Evolutionary conservation across 2,113 vertebrate species (phyloP), one percentile per base, ranked within the genome.

Genomic region (Bos javanicus): DNA sequence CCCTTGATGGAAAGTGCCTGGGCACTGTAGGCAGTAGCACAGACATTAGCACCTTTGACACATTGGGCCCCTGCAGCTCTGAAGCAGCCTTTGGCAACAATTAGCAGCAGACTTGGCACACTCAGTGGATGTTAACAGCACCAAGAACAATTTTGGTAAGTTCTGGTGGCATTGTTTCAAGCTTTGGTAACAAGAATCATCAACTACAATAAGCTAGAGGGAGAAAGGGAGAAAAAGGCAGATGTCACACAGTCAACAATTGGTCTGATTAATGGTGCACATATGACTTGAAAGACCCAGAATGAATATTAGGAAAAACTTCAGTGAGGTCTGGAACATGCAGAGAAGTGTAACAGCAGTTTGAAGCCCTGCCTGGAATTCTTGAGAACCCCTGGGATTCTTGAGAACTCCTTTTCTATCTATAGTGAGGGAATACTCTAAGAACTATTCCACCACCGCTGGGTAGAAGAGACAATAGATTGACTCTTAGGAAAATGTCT

Each of bases 1-100:
- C 57, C 62, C 71, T 83, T 91, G 82, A 84, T 94, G 78, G 39
- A 91, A 74, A 93, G 96, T 97, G 43, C 62, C 9, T 87, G 91
- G 78, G 71, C 52, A 91, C 13, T 2, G 25, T 3, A 90, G 84
- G 59, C 50, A 94, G 93, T 7, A 87, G 82, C 81, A 74, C 2
- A 89, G 62, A 46, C 71, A 83, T 43, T 28, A n/a, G 91, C 39
- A 33, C 60, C 71, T 95, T 67, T 76, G 90, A 89, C 36, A 93
- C 19, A 52, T 0, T 71, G 94, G 91, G 39, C 16, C 93, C 90
- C 92, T 96, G 43, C 43, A 64, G 43, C 26, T 78, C 43, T 48
- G 94, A 89, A 57, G 50, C 76, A 71, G 76, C 11, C 60, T 82
- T 57, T 92, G 88, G 78, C 74, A 36, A 23, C 33, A 25, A 39